Evolutionary conservation across 2,888 invertebrate genomes (phyloP).

Genomic region (Crioceris asparagi): DNA sequence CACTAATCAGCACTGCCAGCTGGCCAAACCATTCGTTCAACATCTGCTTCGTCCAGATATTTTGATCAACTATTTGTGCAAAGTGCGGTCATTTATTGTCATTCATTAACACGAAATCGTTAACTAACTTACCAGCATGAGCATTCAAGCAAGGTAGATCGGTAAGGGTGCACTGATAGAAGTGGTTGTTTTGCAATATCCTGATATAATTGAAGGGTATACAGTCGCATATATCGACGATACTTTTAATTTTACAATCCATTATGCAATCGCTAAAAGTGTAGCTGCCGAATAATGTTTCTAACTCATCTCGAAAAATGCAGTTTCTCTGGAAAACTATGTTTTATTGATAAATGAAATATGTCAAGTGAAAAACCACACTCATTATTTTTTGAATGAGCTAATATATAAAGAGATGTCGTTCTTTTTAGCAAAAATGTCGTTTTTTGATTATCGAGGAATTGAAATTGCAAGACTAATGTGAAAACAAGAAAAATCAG

Average conservation of each 20-base stretch:
- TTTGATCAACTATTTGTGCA: too few relatives aligned
- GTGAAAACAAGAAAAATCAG: too few relatives aligned
- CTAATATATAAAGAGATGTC: too few relatives aligned
- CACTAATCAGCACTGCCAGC: too few relatives aligned
- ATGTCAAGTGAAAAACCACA: too few relatives aligned
- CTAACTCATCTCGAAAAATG: constrained; percentile 22
- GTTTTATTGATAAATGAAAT: too few relatives aligned
- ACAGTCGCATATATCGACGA: constrained; percentile 44
- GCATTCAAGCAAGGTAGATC: constrained; percentile 42
- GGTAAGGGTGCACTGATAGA: constrained; percentile 39
- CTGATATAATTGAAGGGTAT: constrained; percentile 44
- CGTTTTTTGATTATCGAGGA: too few relatives aligned
- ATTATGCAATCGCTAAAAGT: constrained; percentile 49
- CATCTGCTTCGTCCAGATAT: too few relatives aligned
- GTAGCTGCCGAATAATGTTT: constrained; percentile 32
- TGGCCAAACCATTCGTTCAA: too few relatives aligned
- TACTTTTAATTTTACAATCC: constrained; percentile 45
- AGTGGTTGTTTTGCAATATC: constrained; percentile 25
- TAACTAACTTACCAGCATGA: constrained; percentile 36
- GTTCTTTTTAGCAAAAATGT: too few relatives aligned
- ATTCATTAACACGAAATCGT: neutral
- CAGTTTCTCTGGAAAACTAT: constrained; percentile 21
- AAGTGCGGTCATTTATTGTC: neutral
- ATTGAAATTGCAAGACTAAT: too few relatives aligned
- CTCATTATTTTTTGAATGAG: too few relatives aligned